Base-by-base conservation (phyloP, 1,140 invertebrate species). In the Triops cancriformis region DNA sequence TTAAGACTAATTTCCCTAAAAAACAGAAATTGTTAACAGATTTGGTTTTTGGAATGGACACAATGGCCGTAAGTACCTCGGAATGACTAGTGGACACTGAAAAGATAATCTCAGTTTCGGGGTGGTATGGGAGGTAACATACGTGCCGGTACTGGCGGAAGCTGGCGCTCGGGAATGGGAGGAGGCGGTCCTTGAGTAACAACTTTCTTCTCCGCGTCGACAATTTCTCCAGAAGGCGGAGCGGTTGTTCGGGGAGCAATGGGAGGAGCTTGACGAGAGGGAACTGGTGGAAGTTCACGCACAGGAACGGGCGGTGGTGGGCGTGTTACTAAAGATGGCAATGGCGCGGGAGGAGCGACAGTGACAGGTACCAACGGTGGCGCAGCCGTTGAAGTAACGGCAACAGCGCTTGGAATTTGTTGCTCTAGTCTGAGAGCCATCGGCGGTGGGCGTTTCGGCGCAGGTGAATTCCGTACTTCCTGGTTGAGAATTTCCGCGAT, bases 221-320 rank as follows among this genome's bases (percentile, higher is more conserved):
- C 6, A 23, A 14, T 23, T 64, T 64, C 51, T 5, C 10, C 14
- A 37, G 31, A 37, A 37, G 42, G 73, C 26, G 76, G 73, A 73
- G 77, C 18, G 37, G 51, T 73, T 45, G 64, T 41, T 80, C 91
- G 86, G 43, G 90, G 89, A n/a, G 91, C 91, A 82, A 92, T 86
- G 0, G 91, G 91, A 76, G 90, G 91, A 31, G 89, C 89, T n/a
- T 79, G 80, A 23, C 77, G 86, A 78, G 89, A 89, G 79, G 89
- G 89, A 80, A 90, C 87, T 51, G 88, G 80, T 31, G 77, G 76
- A n/a, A 78, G 75, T 43, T 79, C 78, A 1, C 80, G 79, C 12
- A 79, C 79, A 28, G 80, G 80, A 27, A 81, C 77, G 14, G 80
- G 80, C 7, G 80, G 80, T 11, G 79, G 43, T 42, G 45, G 74